Conservation (phyloP, 2,888 invertebrate species). For the Aspidapion aeneum region DNA sequence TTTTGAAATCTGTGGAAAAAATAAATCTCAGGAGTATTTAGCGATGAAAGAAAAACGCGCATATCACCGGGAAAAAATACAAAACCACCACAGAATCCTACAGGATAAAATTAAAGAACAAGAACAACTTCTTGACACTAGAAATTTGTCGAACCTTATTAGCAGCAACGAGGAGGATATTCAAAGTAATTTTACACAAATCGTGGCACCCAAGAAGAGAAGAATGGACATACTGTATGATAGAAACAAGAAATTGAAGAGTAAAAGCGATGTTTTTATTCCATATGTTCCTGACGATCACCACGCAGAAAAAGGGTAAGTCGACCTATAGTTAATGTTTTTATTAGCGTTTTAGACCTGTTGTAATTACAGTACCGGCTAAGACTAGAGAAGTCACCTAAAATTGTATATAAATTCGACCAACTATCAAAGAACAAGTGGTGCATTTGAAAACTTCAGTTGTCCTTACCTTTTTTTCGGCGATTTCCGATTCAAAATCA, state of each 20-base stretch:
- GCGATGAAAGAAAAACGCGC: conserved; percentile 88
- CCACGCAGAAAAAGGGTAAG: conserved; percentile 78
- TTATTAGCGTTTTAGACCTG: too few relatives aligned
- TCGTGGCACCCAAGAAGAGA: conserved; percentile 54
- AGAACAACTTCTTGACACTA: conserved; percentile 26
- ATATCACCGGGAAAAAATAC: conserved; percentile 61
- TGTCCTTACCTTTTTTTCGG: too few relatives aligned
- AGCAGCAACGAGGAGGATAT: conserved; percentile 55
- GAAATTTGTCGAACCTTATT: conserved; percentile 32
- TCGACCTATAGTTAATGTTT: background rate
- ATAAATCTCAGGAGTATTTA: conserved; percentile 70
- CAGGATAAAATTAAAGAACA: conserved; percentile 41
- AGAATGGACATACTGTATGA: conserved; percentile 57
- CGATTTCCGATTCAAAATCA: too few relatives aligned
- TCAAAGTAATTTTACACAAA: conserved; percentile 54
- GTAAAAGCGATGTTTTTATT: conserved; percentile 76
- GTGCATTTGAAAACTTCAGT: too few relatives aligned
- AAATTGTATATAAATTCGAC: too few relatives aligned
- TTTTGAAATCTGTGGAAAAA: conserved; percentile 84
- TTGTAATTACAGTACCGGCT: too few relatives aligned
- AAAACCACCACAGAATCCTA: conserved; percentile 46
- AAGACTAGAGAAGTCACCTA: too few relatives aligned
- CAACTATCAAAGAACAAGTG: too few relatives aligned
- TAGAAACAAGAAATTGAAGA: conserved; percentile 54
- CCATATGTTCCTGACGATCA: conserved; percentile 82